Evolutionary conservation across 2,113 vertebrate genomes (phyloP).

Genomic region (Stegastes partitus): DNA sequence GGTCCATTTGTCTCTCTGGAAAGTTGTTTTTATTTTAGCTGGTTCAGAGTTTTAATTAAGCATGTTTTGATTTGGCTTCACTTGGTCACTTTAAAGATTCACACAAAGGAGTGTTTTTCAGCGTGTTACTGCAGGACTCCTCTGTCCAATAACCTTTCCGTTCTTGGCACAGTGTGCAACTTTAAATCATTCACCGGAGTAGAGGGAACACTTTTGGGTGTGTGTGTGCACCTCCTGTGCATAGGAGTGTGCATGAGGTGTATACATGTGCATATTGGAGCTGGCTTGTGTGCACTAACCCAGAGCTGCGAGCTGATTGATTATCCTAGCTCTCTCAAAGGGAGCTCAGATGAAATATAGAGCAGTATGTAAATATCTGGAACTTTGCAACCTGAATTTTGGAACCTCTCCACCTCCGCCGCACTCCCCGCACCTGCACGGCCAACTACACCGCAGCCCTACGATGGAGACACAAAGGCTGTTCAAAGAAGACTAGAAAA

Average conservation of each 20-base stretch:
- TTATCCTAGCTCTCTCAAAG: constrained; percentile 71
- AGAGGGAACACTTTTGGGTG: constrained; percentile 12
- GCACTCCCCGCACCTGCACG: constrained; percentile 54
- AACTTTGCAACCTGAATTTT: constrained; percentile 61
- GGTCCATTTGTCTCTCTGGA: constrained; percentile 23
- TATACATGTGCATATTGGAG: constrained; percentile 35
- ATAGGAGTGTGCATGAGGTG: background rate
- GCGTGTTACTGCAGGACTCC: constrained; percentile 51
- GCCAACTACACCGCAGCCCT: constrained; percentile 58
- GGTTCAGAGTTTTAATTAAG: constrained; percentile 57
- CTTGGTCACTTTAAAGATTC: constrained; percentile 64
- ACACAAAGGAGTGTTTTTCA: constrained; percentile 47
- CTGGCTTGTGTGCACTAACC: constrained; percentile 51
- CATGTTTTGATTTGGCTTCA: constrained; percentile 51
- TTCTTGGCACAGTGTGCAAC: constrained; percentile 49
- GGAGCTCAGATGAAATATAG: constrained; percentile 72
- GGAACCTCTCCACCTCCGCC: constrained; percentile 44
- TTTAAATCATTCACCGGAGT: constrained; percentile 41
- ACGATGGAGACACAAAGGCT: constrained; percentile 37
- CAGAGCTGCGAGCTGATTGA: constrained; percentile 73
- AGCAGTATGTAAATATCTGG: constrained; percentile 74
- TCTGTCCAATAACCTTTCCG: constrained; percentile 51
- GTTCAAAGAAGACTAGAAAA: constrained; percentile 69
- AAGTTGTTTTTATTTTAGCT: constrained; percentile 46
- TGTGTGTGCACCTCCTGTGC: background rate